Evolutionary conservation across 2,888 invertebrate species (phyloP), one percentile per base, ranked within the genome.

Genomic region (Crossocerus cetratus): DNA sequence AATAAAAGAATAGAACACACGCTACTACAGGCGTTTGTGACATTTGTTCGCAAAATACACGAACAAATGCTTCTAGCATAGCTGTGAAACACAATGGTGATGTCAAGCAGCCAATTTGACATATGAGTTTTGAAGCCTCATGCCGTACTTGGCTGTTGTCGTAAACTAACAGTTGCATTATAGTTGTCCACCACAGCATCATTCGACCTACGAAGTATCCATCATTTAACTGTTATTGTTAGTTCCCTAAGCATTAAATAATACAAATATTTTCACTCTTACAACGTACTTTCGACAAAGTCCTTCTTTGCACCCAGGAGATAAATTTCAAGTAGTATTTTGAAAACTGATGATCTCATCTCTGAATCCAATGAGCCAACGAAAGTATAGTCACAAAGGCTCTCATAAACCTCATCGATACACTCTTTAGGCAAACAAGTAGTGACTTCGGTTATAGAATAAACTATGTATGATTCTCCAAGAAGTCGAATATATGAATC

Each of bases 101-200:
- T 13, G 14, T 14, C 13, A 16, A 20, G 18, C 42, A 14, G 14
- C 43, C 62, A 20, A 88, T 71, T 65, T 72, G 72, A 42, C 77
- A 71, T 21, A 89, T 21, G 8, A 85, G 69, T 5, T 71, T 54
- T 2, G 78, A 78, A 3, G 87, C 86, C 2, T 84, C 77, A 16
- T 61, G 57, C 57, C 89, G 82, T 2, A 90, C 78, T 57, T 81
- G 62, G 4, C 53, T 57, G 69, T 86, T 86, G 65, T 90, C 89
- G 45, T 90, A 88, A 5, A 89, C 69, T 32, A 90, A 65, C 54
- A 88, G 82, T 72, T 89, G 84, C 2, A 90, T 73, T 13, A 88
- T 44, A 1, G 83, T 84, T 22, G 90, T 90, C 90, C 90, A 90
- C 90, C 89, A 90, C 49, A 87, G 69, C 45, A 86, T 69, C 23